These are phyloP conservation scores for Cybosia mesomella DNA, from an alignment of 2,888 invertebrate genomes.

Conservation along the genomic window DNA sequence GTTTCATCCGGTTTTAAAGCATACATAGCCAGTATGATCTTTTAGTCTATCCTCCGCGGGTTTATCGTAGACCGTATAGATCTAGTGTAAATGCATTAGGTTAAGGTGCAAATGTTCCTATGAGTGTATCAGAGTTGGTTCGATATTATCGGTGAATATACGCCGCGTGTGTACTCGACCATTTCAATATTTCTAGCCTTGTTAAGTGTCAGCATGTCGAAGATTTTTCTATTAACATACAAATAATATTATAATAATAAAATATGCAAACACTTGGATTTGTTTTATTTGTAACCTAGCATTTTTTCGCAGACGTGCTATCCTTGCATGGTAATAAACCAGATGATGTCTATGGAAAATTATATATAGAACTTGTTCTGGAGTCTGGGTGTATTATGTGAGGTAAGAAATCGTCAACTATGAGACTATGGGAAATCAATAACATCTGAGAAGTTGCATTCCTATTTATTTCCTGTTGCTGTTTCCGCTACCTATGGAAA, in stretches of 20 bases:
- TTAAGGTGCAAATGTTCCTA: slow-evolving; percentile 87
- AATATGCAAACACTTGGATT: slow-evolving; percentile 67
- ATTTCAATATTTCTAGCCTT: slow-evolving; percentile 75
- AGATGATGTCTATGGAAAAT: too few relatives aligned
- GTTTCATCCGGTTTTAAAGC: too few relatives aligned
- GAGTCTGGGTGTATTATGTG: too few relatives aligned
- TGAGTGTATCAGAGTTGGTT: slow-evolving; percentile 75
- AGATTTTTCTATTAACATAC: slow-evolving; percentile 83
- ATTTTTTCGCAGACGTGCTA: background rate
- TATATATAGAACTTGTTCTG: too few relatives aligned
- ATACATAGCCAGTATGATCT: background rate
- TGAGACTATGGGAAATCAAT: too few relatives aligned
- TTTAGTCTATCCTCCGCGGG: slow-evolving; percentile 7
- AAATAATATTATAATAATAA: slow-evolving; percentile 67
- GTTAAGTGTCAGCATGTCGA: slow-evolving; percentile 74
- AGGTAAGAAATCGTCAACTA: too few relatives aligned
- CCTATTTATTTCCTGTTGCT: too few relatives aligned
- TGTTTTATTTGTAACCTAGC: slow-evolving; percentile 35
- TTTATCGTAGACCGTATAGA: slow-evolving; percentile 45
- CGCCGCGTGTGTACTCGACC: slow-evolving; percentile 70
- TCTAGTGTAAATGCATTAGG: slow-evolving; percentile 58
- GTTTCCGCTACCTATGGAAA: too few relatives aligned
- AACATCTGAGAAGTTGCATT: too few relatives aligned
- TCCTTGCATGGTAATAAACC: too few relatives aligned
- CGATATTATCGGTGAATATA: slow-evolving; percentile 55